Percentiles rank a stretch among this genome's conserved stretches.
Conservation (phyloP, 2,797 vertebrate genomes). For the Eleutherodactylus coqui region DNA sequence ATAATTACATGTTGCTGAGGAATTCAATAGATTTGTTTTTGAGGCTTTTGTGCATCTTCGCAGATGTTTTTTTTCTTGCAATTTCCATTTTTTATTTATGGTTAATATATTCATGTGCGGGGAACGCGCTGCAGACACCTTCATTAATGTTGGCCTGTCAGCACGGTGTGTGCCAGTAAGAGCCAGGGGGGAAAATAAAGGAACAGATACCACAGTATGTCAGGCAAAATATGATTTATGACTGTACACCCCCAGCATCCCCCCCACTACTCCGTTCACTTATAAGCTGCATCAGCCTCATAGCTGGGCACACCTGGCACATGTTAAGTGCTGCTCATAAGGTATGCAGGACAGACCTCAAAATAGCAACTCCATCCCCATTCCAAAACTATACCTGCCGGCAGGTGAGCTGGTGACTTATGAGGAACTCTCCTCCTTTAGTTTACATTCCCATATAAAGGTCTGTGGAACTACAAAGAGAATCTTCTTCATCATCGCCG, state of each 20-base stretch:
- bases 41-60: neutral
- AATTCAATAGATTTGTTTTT: conserved; percentile 27
- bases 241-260: neutral
- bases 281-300: neutral
- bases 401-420: neutral
- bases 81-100: conserved; percentile 4
- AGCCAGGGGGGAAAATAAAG: conserved; percentile 32
- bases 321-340: neutral
- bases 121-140: conserved; percentile 10
- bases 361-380: neutral
- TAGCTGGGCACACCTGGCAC: neutral
- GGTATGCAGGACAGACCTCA: neutral
- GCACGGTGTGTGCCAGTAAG: conserved; percentile 27
- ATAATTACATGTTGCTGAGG: conserved; percentile 50
- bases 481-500: neutral
- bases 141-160: conserved; percentile 52
- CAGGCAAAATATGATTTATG: conserved; percentile 42
- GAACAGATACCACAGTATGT: conserved; percentile 26
- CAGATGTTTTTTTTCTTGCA: neutral
- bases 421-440: too few relatives aligned
- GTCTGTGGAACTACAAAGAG: neutral
- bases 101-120: conserved; percentile 44
- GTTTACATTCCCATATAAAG: neutral
- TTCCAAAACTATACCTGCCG: neutral
- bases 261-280: neutral